These are phyloP conservation scores for Hypocryptadius cinnamomeus DNA, from an alignment of 2,113 vertebrate species.

Conservation along the genomic window DNA sequence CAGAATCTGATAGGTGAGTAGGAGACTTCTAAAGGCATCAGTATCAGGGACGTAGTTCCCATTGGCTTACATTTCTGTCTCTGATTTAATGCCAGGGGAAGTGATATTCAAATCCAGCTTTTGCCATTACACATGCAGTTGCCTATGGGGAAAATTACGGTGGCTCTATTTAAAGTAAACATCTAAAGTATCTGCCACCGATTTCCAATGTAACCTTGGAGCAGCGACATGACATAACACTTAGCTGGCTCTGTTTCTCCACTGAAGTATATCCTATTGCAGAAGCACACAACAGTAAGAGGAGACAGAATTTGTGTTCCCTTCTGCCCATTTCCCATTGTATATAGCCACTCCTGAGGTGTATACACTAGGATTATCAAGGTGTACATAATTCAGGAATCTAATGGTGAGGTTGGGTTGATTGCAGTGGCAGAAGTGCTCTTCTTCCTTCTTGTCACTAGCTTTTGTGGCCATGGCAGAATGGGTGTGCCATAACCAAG, in stretches of 20 bases:
- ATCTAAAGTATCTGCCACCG: neutral
- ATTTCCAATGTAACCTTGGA: slow-evolving; percentile 60
- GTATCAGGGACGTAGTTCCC: neutral
- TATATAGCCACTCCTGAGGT: neutral
- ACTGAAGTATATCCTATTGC: neutral
- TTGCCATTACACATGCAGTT: slow-evolving; percentile 49
- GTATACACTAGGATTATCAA: neutral
- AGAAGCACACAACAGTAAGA: neutral
- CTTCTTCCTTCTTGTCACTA: neutral
- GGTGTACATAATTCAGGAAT: neutral
- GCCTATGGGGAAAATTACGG: slow-evolving; percentile 44
- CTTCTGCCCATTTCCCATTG: neutral
- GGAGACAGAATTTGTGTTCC: neutral
- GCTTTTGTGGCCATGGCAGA: neutral
- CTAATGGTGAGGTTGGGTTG: neutral
- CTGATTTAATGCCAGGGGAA: slow-evolving; percentile 39
- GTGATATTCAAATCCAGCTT: slow-evolving; percentile 28
- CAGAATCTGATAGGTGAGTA: slow-evolving; percentile 54
- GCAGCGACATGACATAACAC: neutral
- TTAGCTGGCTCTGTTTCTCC: neutral
- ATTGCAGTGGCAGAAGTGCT: neutral
- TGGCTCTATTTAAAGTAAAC: slow-evolving; percentile 55
- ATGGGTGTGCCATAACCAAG: neutral
- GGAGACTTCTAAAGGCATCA: slow-evolving; percentile 9
- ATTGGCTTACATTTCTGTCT: slow-evolving; percentile 45